Base-by-base conservation (phyloP, 1,140 invertebrate genomes). In the Whitmania pigra region DNA sequence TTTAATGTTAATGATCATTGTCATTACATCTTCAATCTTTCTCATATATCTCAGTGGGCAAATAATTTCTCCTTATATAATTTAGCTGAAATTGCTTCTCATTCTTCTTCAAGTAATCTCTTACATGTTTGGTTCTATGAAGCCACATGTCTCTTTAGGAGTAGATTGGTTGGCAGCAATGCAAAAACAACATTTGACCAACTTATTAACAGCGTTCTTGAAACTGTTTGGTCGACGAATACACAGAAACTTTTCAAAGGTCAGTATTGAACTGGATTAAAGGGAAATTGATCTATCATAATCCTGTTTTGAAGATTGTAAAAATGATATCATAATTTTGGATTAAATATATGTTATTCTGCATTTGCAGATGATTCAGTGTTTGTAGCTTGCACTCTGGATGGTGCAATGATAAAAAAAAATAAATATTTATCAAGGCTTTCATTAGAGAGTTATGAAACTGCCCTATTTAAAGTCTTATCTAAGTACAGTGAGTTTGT, bases 31-130 rank as follows among this genome's bases (percentile, higher is more conserved):
- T 89, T 89, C 77, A 89, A 88, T 17, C 83, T 87, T 0, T 81
- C 86, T 69, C 89, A 92, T 79, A 78, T 93, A 31, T 89, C 86
- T 20, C 80, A 82, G 53, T 92, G 88, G 89, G 87, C 87, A 73
- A 82, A 86, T 22, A 86, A 86, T 72, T 80, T 92, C 18, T 82
- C 87, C 54, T 84, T 87, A 74, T 89, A 71, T 29, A 29, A 66
- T 55, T 29, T 63, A 18, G 43, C 29, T n/a, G 55, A 53, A 66
- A 27, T 18, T 15, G 22, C 60, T 18, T 53, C 27, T 17, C 29
- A 71, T 36, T 29, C 78, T 43, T 76, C 78, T 7, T 78, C 77
- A 67, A 78, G 82, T 73, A 75, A 80, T 36, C 71, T 84, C 5
- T 81, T 85, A 68, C 78, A 89, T 85, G 86, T 88, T 20, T 83